These are phyloP conservation scores for Eurois occulta DNA, from an alignment of 2,888 invertebrate species.

Conservation along the genomic window DNA sequence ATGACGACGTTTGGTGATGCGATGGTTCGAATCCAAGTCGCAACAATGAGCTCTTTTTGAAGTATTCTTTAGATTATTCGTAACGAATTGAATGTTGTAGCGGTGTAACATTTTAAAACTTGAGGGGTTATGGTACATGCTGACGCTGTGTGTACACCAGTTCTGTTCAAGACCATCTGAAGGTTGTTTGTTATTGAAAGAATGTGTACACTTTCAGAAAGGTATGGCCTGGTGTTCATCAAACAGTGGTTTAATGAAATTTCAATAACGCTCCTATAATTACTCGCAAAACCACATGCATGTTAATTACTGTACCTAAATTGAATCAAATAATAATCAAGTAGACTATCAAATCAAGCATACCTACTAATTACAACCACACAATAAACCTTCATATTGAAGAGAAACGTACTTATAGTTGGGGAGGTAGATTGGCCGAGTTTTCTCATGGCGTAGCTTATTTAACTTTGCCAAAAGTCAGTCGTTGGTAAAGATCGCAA, in stretches of 20 bases:
- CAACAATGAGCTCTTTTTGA: too few species aligned
- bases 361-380: conserved; percentile 15
- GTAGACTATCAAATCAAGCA: neutral
- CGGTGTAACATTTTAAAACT: too few species aligned
- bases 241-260: neutral
- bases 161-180: neutral
- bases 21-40: too few species aligned
- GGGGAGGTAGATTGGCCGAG: conserved; percentile 71
- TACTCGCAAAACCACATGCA: neutral
- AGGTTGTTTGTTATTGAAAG: neutral
- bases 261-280: neutral
- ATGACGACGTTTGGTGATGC: too few species aligned
- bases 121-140: too few species aligned
- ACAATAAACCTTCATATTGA: conserved; percentile 30
- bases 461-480: conserved; percentile 78
- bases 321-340: conserved; percentile 10
- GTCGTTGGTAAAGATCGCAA: conserved; percentile 72
- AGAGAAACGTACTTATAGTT: conserved; percentile 46
- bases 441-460: conserved; percentile 74
- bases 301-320: conserved; percentile 1
- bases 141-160: neutral
- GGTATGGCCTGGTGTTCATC: neutral
- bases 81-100: too few species aligned
- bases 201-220: neutral
- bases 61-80: too few species aligned